These are phyloP conservation scores for Carlito syrichta DNA, from an alignment of 2,113 vertebrate species.

Conservation along the genomic window DNA sequence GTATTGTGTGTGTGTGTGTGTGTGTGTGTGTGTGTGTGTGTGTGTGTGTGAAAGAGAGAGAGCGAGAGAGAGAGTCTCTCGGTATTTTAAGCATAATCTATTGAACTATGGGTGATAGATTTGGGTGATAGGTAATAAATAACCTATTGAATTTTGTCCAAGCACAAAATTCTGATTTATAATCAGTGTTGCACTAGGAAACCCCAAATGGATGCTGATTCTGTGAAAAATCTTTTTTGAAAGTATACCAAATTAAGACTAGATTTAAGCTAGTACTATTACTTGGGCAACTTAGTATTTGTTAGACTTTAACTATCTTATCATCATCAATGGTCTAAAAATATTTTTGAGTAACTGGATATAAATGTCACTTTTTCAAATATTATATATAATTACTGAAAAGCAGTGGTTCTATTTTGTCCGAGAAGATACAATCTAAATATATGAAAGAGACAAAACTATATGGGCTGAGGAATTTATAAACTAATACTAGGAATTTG, in stretches of 20 bases:
- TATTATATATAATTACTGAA: not conserved
- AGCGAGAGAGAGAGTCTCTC: not conserved
- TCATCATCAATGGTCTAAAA: conserved; percentile 12
- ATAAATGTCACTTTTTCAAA: conserved; percentile 11
- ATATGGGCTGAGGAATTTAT: not conserved
- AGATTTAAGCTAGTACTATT: not conserved
- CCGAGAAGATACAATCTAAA: conserved; percentile 3
- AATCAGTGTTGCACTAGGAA: conserved; percentile 4
- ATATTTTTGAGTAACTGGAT: not conserved
- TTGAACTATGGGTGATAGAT: not conserved
- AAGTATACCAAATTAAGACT: not conserved
- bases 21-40: not conserved
- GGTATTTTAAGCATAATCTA: not conserved
- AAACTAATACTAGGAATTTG: not conserved
- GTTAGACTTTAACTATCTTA: not conserved
- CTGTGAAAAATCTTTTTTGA: conserved; percentile 17
- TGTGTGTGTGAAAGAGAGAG: not conserved
- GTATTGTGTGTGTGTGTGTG: not conserved
- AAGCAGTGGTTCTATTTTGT: conserved; percentile 13
- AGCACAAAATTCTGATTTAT: not conserved
- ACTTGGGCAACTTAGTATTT: not conserved
- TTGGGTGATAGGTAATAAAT: not conserved
- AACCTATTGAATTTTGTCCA: not conserved
- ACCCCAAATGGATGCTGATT: not conserved
- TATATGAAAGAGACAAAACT: not conserved